Base-by-base conservation (phyloP, 2,797 vertebrate species). In the Gymnothorax reevesii region DNA sequence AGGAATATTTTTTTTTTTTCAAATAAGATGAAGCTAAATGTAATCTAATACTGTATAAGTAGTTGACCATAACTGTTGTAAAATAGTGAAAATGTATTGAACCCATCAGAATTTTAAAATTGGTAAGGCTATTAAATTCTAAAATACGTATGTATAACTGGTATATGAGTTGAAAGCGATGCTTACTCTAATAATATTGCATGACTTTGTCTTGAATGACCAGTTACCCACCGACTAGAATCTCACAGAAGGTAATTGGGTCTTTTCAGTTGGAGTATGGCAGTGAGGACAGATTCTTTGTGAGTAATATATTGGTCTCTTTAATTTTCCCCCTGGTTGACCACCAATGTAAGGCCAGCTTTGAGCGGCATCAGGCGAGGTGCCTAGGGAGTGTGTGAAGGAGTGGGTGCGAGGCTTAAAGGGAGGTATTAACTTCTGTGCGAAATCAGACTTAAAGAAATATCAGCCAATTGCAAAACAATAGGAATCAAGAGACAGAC, bases 1-100 rank as follows among this genome's bases (percentile, higher is more conserved):
- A 91, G 91, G 7, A 80, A 93, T 92, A 89, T 92, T 94, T 94
- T 94, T 93, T 91, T 95, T 94, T 95, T 94, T 95, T 94, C 91
- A 94, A 94, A 95, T 94, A 90, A 93, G 92, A 90, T 88, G 75
- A 88, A 91, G 93, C 93, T 90, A 93, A 94, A 94, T 93, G 87
- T 90, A 87, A 82, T 88, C 85, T 94, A 92, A 91, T 89, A 42
- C 33, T 42, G 33, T 42, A 84, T 92, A 91, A 92, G 93, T 88
- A 91, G 89, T 91, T 88, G 94, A 93, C 93, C 92, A 90, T 90
- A 94, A 95, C 94, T 52, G 15, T n/a, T 49, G 7, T 49, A 54
- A 93, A 91, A 89, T 89, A 88, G 33, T 20, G 20, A 52, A 77
- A 88, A 90, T 88, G 69, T 90, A 91, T 90, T 85, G 83, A 20